phyloP scores from a whole-genome alignment of 1,140 invertebrate species.

The Diachasma alloeum region DNA sequence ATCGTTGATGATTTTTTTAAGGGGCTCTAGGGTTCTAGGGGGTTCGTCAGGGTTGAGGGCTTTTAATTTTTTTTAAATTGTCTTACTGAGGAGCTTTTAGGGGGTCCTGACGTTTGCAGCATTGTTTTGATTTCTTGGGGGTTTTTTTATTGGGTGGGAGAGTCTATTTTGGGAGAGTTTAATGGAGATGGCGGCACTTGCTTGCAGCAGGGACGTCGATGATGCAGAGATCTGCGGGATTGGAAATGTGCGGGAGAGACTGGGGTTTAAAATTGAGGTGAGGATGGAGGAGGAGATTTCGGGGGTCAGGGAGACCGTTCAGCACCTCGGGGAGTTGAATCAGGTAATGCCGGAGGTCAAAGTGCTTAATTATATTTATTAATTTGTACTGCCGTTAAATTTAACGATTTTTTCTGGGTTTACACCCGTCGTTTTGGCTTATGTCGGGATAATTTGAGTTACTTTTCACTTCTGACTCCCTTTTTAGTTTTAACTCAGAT shows the following conservation, averaged over 20 bases:
- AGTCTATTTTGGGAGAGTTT: background rate
- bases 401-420: too few species aligned
- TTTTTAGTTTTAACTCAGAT: too few species aligned
- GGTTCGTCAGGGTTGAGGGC: too few species aligned
- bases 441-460: too few species aligned
- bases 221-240: slow-evolving; percentile 44
- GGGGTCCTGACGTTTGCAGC: too few species aligned
- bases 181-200: slow-evolving; percentile 25
- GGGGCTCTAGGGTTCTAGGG: too few species aligned
- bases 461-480: too few species aligned
- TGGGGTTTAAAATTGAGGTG: slow-evolving; percentile 48
- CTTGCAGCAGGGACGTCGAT: slow-evolving; percentile 45
- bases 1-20: background rate
- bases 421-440: too few species aligned
- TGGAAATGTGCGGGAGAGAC: slow-evolving; percentile 35
- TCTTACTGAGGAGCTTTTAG: background rate
- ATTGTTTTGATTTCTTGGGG: background rate
- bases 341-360: slow-evolving; percentile 37
- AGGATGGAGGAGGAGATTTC: slow-evolving; percentile 47
- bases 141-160: background rate
- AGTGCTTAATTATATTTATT: too few species aligned
- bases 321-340: slow-evolving; percentile 35
- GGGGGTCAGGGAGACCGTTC: slow-evolving; percentile 26
- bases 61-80: background rate
- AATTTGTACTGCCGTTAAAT: too few species aligned